A percentile compares a stretch with the other conserved stretches of the same genome.
These are phyloP conservation scores for Trachemys scripta DNA, from an alignment of 2,113 vertebrate genomes.

Conservation along the genomic window DNA sequence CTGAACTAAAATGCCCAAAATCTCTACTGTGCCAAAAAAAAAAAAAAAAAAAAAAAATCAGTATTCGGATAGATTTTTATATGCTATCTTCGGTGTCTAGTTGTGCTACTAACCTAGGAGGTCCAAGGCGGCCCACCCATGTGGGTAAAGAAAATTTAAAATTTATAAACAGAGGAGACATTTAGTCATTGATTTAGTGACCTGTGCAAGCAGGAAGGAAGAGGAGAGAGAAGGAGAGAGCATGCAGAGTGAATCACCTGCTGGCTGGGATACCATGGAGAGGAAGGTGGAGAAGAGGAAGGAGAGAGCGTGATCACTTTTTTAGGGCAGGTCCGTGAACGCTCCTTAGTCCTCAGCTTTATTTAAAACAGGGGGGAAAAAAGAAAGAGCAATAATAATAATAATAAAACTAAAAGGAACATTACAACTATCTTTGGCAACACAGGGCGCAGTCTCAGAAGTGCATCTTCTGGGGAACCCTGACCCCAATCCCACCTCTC, in stretches of 20 bases:
- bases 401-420: conserved; percentile 14
- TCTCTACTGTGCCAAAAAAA: not conserved
- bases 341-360: conserved; percentile 88
- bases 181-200: not conserved
- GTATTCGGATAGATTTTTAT: not conserved
- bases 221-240: conserved; percentile 41
- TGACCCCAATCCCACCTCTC: not conserved
- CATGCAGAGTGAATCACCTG: conserved; percentile 91
- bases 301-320: conserved; percentile 96
- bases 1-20: not conserved
- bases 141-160: not conserved
- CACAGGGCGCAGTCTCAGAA: not conserved
- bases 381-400: conserved; percentile 32
- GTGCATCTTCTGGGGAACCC: not conserved
- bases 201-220: conserved; percentile 45
- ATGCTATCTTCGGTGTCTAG: not conserved
- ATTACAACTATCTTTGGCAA: not conserved
- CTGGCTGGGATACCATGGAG: conserved; percentile 77
- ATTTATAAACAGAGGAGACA: not conserved
- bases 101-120: not conserved
- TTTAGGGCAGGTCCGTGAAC: conserved; percentile 95
- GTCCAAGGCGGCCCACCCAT: not conserved
- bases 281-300: conserved; percentile 86
- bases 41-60: not conserved
- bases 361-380: conserved; percentile 64